Percentiles rank a stretch among this genome's conserved stretches.
Evolutionary conservation across 2,113 vertebrate genomes (phyloP).

Genomic region (Otis tarda): DNA sequence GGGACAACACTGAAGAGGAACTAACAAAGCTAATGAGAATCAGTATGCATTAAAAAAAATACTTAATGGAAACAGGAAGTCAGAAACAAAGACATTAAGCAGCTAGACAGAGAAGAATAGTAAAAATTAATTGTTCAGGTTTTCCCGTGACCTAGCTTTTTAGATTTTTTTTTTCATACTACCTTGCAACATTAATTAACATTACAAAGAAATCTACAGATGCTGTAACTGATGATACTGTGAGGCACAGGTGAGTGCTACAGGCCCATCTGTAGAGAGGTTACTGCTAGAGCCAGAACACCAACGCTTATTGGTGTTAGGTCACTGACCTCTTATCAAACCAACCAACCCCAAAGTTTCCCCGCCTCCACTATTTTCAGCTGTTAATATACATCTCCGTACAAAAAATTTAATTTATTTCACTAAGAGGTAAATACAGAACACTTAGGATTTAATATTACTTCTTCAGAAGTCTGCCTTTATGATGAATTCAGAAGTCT

Average conservation of each 20-base stretch:
- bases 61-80: neutral
- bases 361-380: neutral
- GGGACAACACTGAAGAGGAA: neutral
- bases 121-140: neutral
- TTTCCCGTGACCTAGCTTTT: neutral
- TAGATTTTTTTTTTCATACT: neutral
- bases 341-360: neutral
- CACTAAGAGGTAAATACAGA: neutral
- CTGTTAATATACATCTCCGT: neutral
- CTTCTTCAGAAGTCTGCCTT: neutral
- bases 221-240: neutral
- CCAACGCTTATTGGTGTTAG: neutral
- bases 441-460: neutral
- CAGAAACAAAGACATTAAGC: neutral
- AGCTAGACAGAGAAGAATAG: neutral
- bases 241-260: neutral
- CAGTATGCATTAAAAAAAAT: neutral
- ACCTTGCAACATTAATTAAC: neutral
- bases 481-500: neutral
- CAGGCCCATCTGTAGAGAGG: neutral
- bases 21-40: neutral
- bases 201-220: neutral
- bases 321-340: neutral
- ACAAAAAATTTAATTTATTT: constrained; percentile 20
- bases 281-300: neutral